A percentile compares a stretch with the other conserved stretches of the same genome.
Evolutionary conservation across 2,113 vertebrate genomes (phyloP).

Genomic region (Heterochromis multidens): DNA sequence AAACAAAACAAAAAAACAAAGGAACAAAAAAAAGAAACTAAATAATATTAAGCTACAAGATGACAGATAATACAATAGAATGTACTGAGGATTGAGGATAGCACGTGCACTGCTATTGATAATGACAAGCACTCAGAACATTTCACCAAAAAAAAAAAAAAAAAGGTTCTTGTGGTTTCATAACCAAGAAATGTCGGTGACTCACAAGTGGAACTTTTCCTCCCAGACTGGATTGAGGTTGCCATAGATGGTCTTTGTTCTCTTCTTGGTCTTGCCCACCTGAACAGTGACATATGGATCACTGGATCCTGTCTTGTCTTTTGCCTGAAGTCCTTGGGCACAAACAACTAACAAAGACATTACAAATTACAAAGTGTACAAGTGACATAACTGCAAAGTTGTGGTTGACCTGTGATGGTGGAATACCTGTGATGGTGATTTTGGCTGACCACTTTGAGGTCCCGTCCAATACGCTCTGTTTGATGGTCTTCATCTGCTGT

Average conservation of each 20-base stretch:
- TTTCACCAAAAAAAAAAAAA: neutral
- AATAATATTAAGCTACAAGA: neutral
- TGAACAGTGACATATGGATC: slow-evolving; percentile 97
- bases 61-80: neutral
- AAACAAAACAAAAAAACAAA: neutral
- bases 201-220: slow-evolving; percentile 98
- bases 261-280: slow-evolving; percentile 97
- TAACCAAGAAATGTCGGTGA: slow-evolving; percentile 1
- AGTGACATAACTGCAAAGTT: neutral
- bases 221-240: slow-evolving; percentile 98
- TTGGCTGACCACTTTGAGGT: slow-evolving; percentile 99
- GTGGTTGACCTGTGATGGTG: neutral
- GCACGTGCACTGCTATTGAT: neutral
- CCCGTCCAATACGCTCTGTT: slow-evolving; percentile 96
- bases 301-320: slow-evolving; percentile 97
- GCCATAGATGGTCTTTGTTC: slow-evolving; percentile 97
- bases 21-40: neutral
- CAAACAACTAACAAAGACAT: slow-evolving; percentile 82
- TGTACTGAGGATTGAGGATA: neutral
- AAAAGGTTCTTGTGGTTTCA: neutral
- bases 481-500: slow-evolving; percentile 97
- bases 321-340: slow-evolving; percentile 96
- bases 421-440: slow-evolving; percentile 92
- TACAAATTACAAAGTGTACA: neutral
- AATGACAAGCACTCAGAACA: neutral